These are phyloP conservation scores for Phaenicophaeus curvirostris DNA, from an alignment of 2,797 vertebrate genomes.

Conservation along the genomic window DNA sequence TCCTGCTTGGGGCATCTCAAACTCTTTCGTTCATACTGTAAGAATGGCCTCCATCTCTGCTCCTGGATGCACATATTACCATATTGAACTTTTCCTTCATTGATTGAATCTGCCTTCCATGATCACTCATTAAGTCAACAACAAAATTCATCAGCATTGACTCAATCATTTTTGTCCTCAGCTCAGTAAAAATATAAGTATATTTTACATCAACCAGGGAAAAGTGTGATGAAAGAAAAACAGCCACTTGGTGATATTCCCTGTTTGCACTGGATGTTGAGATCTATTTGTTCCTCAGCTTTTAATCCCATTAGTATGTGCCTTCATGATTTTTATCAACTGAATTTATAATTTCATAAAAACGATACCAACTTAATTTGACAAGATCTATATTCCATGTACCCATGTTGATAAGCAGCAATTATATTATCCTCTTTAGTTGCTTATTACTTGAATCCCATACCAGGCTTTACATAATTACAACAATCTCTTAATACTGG, in stretches of 20 bases:
- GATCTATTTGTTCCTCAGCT: not conserved
- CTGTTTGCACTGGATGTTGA: not conserved
- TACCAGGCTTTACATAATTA: conserved; percentile 11
- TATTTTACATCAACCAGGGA: not conserved
- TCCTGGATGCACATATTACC: not conserved
- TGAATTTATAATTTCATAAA: conserved; percentile 16
- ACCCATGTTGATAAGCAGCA: conserved; percentile 12
- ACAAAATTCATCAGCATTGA: not conserved
- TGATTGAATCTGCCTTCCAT: not conserved
- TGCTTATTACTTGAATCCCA: not conserved
- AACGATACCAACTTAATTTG: not conserved
- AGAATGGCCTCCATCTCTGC: not conserved
- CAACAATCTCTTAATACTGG: not conserved
- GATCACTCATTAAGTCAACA: not conserved
- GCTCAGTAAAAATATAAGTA: not conserved
- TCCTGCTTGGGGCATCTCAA: not conserved
- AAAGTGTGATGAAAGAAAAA: not conserved
- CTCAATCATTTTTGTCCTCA: not conserved
- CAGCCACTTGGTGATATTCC: not conserved
- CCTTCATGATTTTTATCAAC: not conserved
- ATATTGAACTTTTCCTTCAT: not conserved
- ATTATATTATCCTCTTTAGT: conserved; percentile 18
- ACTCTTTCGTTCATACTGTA: not conserved
- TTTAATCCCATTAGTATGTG: not conserved
- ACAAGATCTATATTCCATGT: not conserved